These are phyloP conservation scores for Poeciliopsis prolifica DNA, from an alignment of 2,113 vertebrate genomes.

Conservation along the genomic window DNA sequence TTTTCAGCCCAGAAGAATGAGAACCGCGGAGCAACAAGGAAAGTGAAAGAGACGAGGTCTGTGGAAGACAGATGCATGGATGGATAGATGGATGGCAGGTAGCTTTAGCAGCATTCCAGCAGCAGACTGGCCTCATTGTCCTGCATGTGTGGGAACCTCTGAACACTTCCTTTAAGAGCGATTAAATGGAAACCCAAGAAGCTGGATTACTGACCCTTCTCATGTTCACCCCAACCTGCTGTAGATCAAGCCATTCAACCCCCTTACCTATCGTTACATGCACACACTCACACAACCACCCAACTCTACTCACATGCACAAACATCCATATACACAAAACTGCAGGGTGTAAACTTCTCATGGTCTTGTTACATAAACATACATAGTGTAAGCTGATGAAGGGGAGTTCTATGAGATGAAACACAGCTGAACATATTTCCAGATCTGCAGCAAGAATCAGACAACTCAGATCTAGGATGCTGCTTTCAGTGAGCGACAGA, in stretches of 20 bases:
- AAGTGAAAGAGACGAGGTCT: conserved; percentile 1
- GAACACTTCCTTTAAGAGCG: conserved; percentile 69
- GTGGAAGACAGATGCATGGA: conserved; percentile 31
- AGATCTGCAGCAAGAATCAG: too few species aligned
- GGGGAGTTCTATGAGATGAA: too few species aligned
- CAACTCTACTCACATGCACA: background rate
- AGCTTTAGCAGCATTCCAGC: conserved; percentile 54
- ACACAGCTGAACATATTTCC: too few species aligned
- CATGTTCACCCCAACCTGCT: conserved; percentile 65
- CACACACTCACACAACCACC: conserved; percentile 11
- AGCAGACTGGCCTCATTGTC: conserved; percentile 67
- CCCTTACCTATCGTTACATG: conserved; percentile 9
- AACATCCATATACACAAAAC: background rate
- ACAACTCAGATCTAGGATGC: too few species aligned
- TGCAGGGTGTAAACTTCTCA: background rate
- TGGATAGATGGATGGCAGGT: conserved; percentile 37
- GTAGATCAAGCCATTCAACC: conserved; percentile 41
- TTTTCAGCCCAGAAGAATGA: background rate
- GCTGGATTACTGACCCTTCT: conserved; percentile 66
- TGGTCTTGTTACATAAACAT: background rate
- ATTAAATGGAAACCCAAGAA: conserved; percentile 68
- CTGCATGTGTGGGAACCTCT: conserved; percentile 62
- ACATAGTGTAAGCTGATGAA: background rate
- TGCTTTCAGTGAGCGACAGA: too few species aligned
- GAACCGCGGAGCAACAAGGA: background rate